These are phyloP conservation scores for Paramacrobiotus metropolitanus DNA, from an alignment of 1,140 invertebrate genomes.

Conservation along the genomic window DNA sequence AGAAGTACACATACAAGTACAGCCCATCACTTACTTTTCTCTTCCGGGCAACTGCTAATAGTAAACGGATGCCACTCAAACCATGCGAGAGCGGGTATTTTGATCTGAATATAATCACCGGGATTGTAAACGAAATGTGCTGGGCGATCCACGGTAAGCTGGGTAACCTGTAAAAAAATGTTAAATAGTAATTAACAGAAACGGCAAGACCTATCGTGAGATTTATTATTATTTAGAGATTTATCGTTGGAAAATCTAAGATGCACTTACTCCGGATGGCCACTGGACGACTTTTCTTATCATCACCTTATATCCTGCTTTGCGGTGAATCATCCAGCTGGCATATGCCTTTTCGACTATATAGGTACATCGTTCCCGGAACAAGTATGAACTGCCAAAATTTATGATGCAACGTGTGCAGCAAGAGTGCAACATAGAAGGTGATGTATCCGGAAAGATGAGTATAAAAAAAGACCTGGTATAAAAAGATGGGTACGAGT, in stretches of 20 bases:
- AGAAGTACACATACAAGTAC: no score
- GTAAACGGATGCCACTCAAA: conserved; percentile 96
- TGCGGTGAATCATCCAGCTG: neutral
- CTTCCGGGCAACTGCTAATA: conserved; percentile 78
- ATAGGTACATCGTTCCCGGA: neutral
- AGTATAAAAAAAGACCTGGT: neutral
- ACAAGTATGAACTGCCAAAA: neutral
- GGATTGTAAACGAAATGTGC: conserved; percentile 62
- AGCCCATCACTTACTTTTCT: conserved; percentile 48
- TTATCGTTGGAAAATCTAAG: neutral
- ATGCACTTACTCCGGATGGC: neutral
- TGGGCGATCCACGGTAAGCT: conserved; percentile 48
- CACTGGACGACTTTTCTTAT: neutral
- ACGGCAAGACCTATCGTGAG: no score
- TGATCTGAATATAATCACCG: conserved; percentile 81
- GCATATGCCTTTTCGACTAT: neutral
- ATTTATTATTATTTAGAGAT: no score
- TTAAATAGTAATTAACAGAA: no score
- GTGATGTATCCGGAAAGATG: neutral
- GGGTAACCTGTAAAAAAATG: conserved; percentile 20
- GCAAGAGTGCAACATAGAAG: neutral
- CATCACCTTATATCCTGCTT: neutral
- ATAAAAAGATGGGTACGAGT: neutral
- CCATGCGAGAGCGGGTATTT: conserved; percentile 66
- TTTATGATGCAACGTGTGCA: neutral